phyloP scores from a whole-genome alignment of 2,888 invertebrate species.

The Caenorhabditis drosophilae region DNA sequence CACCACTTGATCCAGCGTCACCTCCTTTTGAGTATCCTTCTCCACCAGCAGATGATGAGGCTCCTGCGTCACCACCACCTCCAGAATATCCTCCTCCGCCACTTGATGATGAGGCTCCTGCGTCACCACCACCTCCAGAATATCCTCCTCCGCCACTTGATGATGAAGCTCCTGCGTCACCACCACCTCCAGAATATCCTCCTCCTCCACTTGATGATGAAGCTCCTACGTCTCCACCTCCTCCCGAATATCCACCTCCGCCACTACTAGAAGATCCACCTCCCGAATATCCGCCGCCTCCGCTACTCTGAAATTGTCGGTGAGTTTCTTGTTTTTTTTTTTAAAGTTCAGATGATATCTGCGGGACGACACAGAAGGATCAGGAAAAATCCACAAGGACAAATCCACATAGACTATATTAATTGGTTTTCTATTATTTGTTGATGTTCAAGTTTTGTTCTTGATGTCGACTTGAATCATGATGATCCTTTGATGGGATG shows the following conservation, averaged over 20 bases:
- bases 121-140: conserved; percentile 12
- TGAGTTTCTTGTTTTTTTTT: too few species aligned
- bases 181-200: conserved; percentile 15
- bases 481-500: too few species aligned
- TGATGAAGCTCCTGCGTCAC: conserved; percentile 14
- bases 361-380: too few species aligned
- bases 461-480: too few species aligned
- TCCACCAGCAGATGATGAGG: conserved; percentile 9
- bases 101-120: background rate
- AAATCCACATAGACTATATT: too few species aligned
- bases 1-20: conserved; percentile 9
- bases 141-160: conserved; percentile 16
- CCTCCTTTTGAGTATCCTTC: conserved; percentile 12
- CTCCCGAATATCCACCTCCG: conserved; percentile 2
- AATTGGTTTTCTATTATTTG: conserved; percentile 1
- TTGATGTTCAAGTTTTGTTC: background rate
- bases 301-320: too few species aligned
- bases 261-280: conserved; percentile 10
- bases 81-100: conserved; percentile 5
- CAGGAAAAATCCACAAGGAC: too few species aligned
- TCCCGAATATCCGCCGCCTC: conserved; percentile 17
- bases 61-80: background rate
- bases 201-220: conserved; percentile 12
- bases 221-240: background rate
- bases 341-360: too few species aligned